A percentile compares a stretch with the other conserved stretches of the same genome.
Conservation (phyloP, 2,797 vertebrate genomes). For the Platalea minor region DNA sequence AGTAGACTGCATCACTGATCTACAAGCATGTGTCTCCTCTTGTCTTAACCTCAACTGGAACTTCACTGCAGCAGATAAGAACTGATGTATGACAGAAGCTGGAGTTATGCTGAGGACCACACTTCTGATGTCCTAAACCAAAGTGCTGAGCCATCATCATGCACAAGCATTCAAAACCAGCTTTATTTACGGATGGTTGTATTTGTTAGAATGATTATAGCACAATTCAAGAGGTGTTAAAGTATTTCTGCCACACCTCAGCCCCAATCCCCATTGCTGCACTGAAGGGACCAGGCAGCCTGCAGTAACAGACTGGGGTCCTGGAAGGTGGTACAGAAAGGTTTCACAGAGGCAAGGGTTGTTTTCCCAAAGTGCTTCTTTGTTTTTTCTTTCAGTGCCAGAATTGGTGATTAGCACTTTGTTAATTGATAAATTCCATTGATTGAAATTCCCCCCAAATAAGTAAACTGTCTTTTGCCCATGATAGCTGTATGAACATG, state of each 20-base stretch:
- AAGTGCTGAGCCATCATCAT: neutral
- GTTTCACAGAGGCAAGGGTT: neutral
- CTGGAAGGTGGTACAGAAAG: neutral
- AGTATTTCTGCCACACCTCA: neutral
- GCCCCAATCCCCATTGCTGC: neutral
- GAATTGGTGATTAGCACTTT: neutral
- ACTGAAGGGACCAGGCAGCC: fast-evolving
- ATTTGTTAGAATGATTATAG: neutral
- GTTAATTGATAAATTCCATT: neutral
- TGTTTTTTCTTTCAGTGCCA: neutral
- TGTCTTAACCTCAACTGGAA: neutral
- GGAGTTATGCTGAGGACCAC: neutral
- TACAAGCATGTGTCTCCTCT: fast-evolving
- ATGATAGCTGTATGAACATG: neutral
- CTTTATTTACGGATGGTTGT: neutral
- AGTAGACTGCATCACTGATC: neutral
- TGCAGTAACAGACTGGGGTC: neutral
- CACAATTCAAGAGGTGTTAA: neutral
- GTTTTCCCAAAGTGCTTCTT: neutral
- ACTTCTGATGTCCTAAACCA: neutral
- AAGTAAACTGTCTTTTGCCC: neutral
- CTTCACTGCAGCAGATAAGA: neutral
- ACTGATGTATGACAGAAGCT: neutral
- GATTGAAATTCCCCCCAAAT: neutral
- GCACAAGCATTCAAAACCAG: neutral